phyloP scores from a whole-genome alignment of 92 coral and sea anemone genomes.

The Desmophyllum pertusum region DNA sequence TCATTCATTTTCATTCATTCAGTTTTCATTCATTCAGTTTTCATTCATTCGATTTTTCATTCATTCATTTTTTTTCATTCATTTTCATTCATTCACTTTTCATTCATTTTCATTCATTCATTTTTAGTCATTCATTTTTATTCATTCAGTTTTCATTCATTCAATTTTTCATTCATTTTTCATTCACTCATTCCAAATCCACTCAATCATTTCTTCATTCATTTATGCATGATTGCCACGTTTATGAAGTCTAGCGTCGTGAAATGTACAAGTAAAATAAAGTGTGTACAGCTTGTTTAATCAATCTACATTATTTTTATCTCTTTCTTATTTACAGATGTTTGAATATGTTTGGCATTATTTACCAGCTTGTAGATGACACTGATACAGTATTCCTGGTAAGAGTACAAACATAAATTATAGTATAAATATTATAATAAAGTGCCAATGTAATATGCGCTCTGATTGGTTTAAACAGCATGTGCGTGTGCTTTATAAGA shows the following conservation, averaged over 20 bases:
- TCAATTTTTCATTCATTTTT: too few relatives aligned
- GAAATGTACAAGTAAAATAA: neutral
- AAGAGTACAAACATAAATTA: neutral
- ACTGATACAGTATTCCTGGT: conserved; percentile 78
- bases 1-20: neutral
- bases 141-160: too few relatives aligned
- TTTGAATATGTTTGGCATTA: conserved; percentile 73
- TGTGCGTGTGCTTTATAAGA: too few relatives aligned
- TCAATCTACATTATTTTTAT: neutral
- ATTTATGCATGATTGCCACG: neutral
- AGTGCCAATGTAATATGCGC: too few relatives aligned
- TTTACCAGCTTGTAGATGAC: conserved; percentile 86
- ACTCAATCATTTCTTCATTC: neutral
- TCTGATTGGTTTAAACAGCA: too few relatives aligned
- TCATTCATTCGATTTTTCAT: neutral
- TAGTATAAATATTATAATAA: too few relatives aligned
- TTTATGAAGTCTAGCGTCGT: neutral
- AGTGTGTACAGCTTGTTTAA: neutral
- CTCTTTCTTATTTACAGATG: conserved; percentile 53
- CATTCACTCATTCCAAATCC: neutral
- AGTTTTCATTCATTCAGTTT: neutral
- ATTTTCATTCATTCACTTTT: neutral
- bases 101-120: neutral
- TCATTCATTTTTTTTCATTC: neutral
- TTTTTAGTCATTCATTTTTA: too few relatives aligned